These are phyloP conservation scores for Calliphora vicina DNA, from an alignment of 1,140 invertebrate species.

Conservation along the genomic window DNA sequence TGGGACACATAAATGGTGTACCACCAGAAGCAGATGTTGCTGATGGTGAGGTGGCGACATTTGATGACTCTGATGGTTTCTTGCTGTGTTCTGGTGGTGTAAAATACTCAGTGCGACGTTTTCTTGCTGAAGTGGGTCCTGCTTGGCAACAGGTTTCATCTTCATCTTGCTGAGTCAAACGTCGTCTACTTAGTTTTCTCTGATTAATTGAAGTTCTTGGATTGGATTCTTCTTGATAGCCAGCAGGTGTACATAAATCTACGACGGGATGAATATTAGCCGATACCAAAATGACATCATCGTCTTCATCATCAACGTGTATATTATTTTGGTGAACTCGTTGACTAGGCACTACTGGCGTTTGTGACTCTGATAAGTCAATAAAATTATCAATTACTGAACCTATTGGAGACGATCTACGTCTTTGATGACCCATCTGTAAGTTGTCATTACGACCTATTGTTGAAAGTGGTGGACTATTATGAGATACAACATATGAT, in stretches of 20 bases:
- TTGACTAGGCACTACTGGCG: too few relatives aligned
- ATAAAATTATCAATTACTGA: neutral
- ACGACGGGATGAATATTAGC: neutral
- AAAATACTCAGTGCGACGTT: neutral
- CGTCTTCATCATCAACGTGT: neutral
- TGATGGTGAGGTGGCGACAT: neutral
- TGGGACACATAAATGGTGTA: slow-evolving; percentile 36
- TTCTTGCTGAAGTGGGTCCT: neutral
- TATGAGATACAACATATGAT: neutral
- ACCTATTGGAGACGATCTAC: too few relatives aligned
- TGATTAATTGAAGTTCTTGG: neutral
- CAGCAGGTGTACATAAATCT: slow-evolving; percentile 21
- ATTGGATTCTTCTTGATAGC: neutral
- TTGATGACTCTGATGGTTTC: neutral
- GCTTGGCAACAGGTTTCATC: neutral
- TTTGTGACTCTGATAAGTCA: neutral
- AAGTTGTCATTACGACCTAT: neutral
- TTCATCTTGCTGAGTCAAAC: neutral
- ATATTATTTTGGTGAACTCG: neutral
- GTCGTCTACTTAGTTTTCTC: neutral
- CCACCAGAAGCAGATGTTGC: neutral
- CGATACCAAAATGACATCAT: slow-evolving; percentile 21
- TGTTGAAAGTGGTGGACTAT: neutral
- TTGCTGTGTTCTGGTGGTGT: neutral
- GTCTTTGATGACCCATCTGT: too few relatives aligned